Evolutionary conservation across 2,113 vertebrate genomes (phyloP).

Genomic region (Nerophis lumbriciformis): DNA sequence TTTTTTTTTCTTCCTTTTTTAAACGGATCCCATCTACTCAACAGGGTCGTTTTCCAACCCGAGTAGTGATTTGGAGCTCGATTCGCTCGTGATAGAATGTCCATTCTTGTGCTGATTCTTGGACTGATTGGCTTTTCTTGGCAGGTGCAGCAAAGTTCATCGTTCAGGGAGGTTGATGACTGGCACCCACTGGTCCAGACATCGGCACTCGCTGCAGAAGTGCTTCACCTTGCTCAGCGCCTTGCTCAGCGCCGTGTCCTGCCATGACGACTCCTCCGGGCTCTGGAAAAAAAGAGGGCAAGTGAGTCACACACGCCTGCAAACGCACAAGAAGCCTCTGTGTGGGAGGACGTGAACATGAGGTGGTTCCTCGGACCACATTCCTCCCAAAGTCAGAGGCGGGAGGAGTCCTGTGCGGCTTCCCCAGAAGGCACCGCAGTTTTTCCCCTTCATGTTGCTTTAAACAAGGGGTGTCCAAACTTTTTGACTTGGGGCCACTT

Average conservation of each 20-base stretch:
- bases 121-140: slow-evolving; percentile 9
- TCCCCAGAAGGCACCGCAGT: slow-evolving; percentile 32
- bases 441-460: slow-evolving; percentile 1
- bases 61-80: slow-evolving; percentile 27
- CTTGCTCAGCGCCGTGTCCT: slow-evolving; percentile 89
- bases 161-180: slow-evolving; percentile 92
- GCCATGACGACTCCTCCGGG: slow-evolving; percentile 84
- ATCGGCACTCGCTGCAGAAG: slow-evolving; percentile 93
- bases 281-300: slow-evolving; percentile 69
- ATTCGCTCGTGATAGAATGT: slow-evolving; percentile 33
- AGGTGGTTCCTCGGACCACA: slow-evolving; percentile 17
- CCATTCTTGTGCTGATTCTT: slow-evolving; percentile 48
- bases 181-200: slow-evolving; percentile 95
- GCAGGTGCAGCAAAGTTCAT: slow-evolving; percentile 65
- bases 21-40: background rate
- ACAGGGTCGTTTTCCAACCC: slow-evolving; percentile 27
- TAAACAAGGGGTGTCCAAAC: too few species aligned
- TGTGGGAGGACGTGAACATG: background rate
- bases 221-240: slow-evolving; percentile 88
- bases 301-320: background rate
- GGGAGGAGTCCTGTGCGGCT: slow-evolving; percentile 32
- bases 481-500: too few species aligned
- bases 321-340: background rate
- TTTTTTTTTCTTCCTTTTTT: background rate
- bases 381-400: slow-evolving; percentile 35